These are phyloP conservation scores for Spilogale gracilis DNA, from an alignment of 2,113 vertebrate genomes.

Conservation along the genomic window DNA sequence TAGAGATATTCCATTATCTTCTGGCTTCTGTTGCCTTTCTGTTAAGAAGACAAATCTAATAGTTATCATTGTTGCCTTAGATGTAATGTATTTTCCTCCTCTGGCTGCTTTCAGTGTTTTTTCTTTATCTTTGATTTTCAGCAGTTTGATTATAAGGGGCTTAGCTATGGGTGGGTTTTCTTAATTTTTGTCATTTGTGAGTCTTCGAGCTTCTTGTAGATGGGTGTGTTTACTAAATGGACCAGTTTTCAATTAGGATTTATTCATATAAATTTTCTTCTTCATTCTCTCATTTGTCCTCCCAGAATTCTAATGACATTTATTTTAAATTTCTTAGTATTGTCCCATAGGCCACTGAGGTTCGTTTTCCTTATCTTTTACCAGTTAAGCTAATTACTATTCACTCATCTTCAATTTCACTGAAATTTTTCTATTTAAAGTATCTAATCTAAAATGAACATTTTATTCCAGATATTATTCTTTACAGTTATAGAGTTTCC, in stretches of 20 bases:
- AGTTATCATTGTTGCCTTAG: neutral
- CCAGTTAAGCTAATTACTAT: neutral
- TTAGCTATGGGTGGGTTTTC: neutral
- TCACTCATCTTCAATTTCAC: neutral
- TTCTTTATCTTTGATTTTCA: neutral
- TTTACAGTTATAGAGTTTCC: neutral
- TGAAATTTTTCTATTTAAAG: neutral
- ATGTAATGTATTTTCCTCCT: neutral
- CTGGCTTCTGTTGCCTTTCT: neutral
- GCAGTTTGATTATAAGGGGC: neutral
- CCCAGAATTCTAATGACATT: neutral
- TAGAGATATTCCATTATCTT: neutral
- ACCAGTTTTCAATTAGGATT: neutral
- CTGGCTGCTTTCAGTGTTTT: neutral
- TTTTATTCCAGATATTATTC: neutral
- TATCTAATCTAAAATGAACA: neutral
- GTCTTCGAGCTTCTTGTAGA: neutral
- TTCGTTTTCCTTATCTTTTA: neutral
- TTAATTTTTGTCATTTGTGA: neutral
- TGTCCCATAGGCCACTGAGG: neutral
- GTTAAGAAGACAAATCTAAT: neutral
- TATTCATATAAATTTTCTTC: conserved; percentile 24
- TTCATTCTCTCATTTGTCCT: neutral
- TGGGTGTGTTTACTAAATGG: neutral
- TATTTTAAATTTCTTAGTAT: neutral